These are phyloP conservation scores for Psittacus erithacus DNA, from an alignment of 2,113 vertebrate genomes.

Conservation along the genomic window DNA sequence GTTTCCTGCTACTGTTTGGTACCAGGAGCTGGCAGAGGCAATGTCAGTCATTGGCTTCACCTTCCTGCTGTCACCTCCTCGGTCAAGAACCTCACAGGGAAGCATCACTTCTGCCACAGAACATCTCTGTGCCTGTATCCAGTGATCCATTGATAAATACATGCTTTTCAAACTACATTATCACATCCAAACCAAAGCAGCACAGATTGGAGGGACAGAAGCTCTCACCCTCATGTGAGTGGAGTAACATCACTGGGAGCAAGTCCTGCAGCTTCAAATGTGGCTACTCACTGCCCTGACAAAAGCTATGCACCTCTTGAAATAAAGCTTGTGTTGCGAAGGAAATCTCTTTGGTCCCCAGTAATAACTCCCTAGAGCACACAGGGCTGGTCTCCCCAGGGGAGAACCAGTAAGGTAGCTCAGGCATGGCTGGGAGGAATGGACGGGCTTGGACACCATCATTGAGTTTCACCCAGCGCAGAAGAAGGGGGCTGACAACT, in stretches of 20 bases:
- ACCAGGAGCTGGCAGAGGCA: neutral
- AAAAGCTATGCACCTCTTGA: neutral
- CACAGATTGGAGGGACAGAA: neutral
- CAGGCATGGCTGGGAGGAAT: neutral
- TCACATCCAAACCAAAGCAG: neutral
- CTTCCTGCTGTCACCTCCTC: rapidly evolving
- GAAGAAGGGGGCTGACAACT: neutral
- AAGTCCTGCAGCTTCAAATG: neutral
- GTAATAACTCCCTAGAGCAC: rapidly evolving
- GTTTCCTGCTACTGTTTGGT: neutral
- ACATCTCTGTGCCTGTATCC: neutral
- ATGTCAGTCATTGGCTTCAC: rapidly evolving
- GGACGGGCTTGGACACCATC: too few relatives aligned
- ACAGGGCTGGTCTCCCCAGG: neutral
- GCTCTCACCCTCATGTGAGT: rapidly evolving
- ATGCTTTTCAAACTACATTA: neutral
- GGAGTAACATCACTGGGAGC: neutral
- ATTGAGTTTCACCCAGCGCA: neutral
- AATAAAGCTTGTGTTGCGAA: neutral
- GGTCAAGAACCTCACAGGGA: neutral
- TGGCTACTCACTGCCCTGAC: neutral
- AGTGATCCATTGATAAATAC: rapidly evolving
- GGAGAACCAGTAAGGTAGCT: neutral
- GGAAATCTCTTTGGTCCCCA: neutral
- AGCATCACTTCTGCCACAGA: neutral